Base-by-base conservation (phyloP, 2,888 invertebrate species). In the Dysmachus trigonus region DNA sequence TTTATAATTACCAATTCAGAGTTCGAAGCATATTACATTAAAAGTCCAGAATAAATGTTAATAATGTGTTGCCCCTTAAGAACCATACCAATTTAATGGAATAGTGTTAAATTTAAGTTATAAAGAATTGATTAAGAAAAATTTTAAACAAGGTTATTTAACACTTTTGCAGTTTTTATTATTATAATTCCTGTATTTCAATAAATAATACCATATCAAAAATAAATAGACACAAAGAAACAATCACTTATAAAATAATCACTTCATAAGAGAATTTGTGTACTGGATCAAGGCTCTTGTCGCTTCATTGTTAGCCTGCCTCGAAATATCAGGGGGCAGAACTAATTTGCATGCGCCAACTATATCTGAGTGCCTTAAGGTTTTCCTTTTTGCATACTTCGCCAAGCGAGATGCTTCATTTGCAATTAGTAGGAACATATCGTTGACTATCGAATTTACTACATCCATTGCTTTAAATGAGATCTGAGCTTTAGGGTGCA, bases 381-480 rank as follows among this genome's bases (percentile, higher is more conserved):
- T 87, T 35, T 41, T 53, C 4, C 86, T 71, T 3, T 87, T 86
- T 2, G 81, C 62, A 7, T 62, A 27, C 10, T 62, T 62, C 22
- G 27, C 7, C 10, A 62, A 33, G 18, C 27, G 35, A 41, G 79
- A 53, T 15, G 87, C 86, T 41, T 85, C 85, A 33, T 4, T 27
- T 8, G 86, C 79, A 13, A 87, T 85, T 7, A 35, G 35, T 35
- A 73, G 5, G 30, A 87, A 79, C 62, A 87, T 86, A 71, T 87
- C 86, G 38, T 72, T 87, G 10, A 87, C 31, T 30, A 85, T 85
- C 35, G 83, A 30, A 73, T 87, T 87, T 31, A 87, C 47, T 7
- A 86, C 18, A 18, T 41, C 35, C 82, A 87, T 85, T 6, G 86
- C 47, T 3, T 10, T 51, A 0, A 33, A 81, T 18, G 86, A 86